Base-by-base conservation (phyloP, 2,888 invertebrate species). In the Acheta domesticus region DNA sequence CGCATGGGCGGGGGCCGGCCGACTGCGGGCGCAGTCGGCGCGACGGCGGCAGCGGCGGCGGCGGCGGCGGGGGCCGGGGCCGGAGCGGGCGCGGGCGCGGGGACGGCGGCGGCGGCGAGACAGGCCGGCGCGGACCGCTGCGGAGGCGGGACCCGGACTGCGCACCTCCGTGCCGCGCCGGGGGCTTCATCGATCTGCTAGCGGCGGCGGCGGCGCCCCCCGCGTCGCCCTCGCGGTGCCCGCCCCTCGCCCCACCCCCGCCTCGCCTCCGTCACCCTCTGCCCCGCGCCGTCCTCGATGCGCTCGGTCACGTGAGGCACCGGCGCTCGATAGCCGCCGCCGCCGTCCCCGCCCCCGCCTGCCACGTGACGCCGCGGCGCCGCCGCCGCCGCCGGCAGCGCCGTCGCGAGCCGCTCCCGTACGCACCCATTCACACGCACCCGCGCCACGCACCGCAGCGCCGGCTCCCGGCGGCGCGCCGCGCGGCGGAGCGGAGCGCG, bases 351-450 rank as follows among this genome's bases (percentile, higher is more conserved):
- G 36, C 8, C 36, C 62, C 62, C 62, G 62, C 14, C 62, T 14
- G 62, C 62, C 62, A 62, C 62, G 62, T 62, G 62, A 62, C 16
- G 16, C 62, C 14, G 62, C 62, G 14, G n/a, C 62, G 62, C 62
- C 62, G 62, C 62, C 62, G 62, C 62, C 62, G n/a, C 14, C 62
- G 62, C 8, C 62, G 62, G 62, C 62, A 62, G 62, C 62, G 62
- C 62, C 62, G 16, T 62, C 62, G 16, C 62, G 62, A 36, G 36
- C 36, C 36, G 36, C 36, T 36, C 36, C n/a, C 62, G 62, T 62
- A 62, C 16, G 62, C 62, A 62, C 62, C 62, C 62, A 62, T 62
- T 62, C 62, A 62, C 62, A 62, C 62, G 62, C 62, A 62, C 62
- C 62, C 62, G 8, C 16, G 16, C 62, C 62, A 62, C 62, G 62